A percentile compares a stretch with the other conserved stretches of the same genome.
phyloP scores from a whole-genome alignment of 2,888 invertebrate genomes.

The Oxytorus armatus region DNA sequence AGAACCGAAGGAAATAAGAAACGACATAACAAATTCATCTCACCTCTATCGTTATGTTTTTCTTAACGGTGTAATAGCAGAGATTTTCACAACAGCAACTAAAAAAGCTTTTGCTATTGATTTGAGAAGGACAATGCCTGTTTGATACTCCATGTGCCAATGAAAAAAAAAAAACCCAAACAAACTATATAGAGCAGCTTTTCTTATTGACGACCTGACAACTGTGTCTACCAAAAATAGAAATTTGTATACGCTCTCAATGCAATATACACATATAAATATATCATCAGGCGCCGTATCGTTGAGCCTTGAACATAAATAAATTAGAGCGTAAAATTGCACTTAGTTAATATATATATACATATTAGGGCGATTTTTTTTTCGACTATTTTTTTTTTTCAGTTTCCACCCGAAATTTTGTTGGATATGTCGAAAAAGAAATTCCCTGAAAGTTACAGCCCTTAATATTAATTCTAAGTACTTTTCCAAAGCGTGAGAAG shows the following conservation, averaged over 20 bases:
- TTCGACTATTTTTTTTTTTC: no score
- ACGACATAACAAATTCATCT: no score
- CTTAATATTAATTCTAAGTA: no score
- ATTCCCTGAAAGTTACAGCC: no score
- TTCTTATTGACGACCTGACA: conserved; percentile 55
- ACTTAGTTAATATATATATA: conserved; percentile 29
- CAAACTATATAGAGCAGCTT: conserved; percentile 57
- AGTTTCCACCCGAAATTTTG: no score
- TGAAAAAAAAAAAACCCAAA: conserved; percentile 20
- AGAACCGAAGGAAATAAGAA: conserved; percentile 12
- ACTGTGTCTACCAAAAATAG: conserved; percentile 36
- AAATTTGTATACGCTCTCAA: conserved; percentile 62
- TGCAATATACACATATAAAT: conserved; percentile 13
- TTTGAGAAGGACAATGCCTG: conserved; percentile 34
- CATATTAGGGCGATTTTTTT: no score
- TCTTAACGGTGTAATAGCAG: conserved; percentile 4
- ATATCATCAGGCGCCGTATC: conserved; percentile 36
- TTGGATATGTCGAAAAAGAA: no score
- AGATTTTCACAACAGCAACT: neutral
- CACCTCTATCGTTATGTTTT: conserved; percentile 7
- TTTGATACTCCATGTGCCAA: conserved; percentile 67
- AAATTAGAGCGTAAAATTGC: conserved; percentile 42
- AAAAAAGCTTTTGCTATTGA: conserved; percentile 45
- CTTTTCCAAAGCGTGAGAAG: no score
- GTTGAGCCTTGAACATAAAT: conserved; percentile 43